Percentiles rank a stretch among this genome's conserved stretches.
Evolutionary conservation across 2,113 vertebrate genomes (phyloP).

Genomic region (Macquaria australasica): DNA sequence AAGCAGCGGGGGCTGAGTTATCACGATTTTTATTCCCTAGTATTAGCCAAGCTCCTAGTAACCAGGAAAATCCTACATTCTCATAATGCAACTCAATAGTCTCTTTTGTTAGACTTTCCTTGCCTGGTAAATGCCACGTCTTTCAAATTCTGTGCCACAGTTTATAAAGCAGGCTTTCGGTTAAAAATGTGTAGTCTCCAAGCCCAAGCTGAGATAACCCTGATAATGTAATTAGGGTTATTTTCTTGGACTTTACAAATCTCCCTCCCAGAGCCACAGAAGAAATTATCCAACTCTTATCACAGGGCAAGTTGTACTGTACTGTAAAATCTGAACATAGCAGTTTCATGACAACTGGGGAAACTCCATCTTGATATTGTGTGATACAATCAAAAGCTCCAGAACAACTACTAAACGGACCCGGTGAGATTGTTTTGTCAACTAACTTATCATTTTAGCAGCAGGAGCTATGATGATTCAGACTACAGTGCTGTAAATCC

Average conservation of each 20-base stretch:
- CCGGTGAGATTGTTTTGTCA: not conserved
- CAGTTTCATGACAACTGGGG: not conserved
- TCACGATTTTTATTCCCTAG: not conserved
- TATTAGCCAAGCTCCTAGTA: not conserved
- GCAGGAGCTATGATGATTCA: not conserved
- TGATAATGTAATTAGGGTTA: not conserved
- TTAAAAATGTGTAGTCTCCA: not conserved
- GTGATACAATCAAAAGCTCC: not conserved
- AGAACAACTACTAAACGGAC: not conserved
- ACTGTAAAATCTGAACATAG: not conserved
- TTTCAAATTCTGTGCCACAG: not conserved
- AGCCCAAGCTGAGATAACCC: not conserved
- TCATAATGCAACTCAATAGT: not conserved
- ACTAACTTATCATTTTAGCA: not conserved
- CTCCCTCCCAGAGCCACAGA: not conserved
- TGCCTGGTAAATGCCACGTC: not conserved
- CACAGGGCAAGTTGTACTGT: not conserved
- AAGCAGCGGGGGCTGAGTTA: not conserved
- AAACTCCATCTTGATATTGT: constrained; percentile 22
- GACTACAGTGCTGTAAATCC: not conserved
- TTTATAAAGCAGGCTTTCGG: constrained; percentile 5
- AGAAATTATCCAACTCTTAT: not conserved
- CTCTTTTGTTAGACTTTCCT: not conserved
- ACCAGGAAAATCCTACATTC: not conserved
- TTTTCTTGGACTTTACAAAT: not conserved